phyloP scores from a whole-genome alignment of 1,140 invertebrate genomes.

The Drosophila subpulchrella region DNA sequence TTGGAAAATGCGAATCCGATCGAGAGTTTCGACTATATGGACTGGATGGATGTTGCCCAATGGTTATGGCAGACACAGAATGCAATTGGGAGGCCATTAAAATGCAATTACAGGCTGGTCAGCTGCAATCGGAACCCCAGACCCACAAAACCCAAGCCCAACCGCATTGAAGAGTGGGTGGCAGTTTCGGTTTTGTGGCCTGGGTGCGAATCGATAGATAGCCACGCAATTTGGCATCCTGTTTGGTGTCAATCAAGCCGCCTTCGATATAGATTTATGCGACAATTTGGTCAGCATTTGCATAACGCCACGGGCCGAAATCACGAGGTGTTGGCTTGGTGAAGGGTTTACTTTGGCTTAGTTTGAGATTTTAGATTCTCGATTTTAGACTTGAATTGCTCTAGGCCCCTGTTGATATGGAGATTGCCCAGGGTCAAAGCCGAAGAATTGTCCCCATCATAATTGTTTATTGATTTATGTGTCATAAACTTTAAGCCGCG shows the following conservation, averaged over 20 bases:
- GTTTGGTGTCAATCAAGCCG: constrained; percentile 65
- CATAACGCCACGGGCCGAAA: constrained; percentile 32
- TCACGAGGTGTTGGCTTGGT: constrained; percentile 50
- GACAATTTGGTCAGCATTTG: constrained; percentile 59
- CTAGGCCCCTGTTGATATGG: constrained; percentile 44
- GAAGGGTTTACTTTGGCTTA: constrained; percentile 31
- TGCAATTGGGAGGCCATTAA: constrained; percentile 70
- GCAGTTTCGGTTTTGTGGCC: constrained; percentile 17
- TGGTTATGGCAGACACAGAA: constrained; percentile 18
- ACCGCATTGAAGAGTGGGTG: constrained; percentile 46
- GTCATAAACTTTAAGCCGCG: constrained; percentile 40
- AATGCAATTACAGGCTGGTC: constrained; percentile 66
- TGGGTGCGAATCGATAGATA: constrained; percentile 27
- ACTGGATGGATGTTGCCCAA: constrained; percentile 46
- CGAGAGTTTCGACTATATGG: constrained; percentile 2
- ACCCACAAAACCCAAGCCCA: constrained; percentile 1
- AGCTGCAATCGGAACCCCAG: constrained; percentile 15
- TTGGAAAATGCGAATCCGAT: constrained; percentile 40
- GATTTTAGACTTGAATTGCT: constrained; percentile 1
- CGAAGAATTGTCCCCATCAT: constrained; percentile 46
- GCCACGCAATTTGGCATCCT: constrained; percentile 70
- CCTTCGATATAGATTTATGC: constrained; percentile 58
- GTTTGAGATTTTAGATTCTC: constrained; percentile 2
- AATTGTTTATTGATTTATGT: constrained; percentile 53
- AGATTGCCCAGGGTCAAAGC: constrained; percentile 51